These are phyloP conservation scores for Arvicanthis niloticus DNA, from an alignment of 2,113 vertebrate genomes.

Conservation along the genomic window DNA sequence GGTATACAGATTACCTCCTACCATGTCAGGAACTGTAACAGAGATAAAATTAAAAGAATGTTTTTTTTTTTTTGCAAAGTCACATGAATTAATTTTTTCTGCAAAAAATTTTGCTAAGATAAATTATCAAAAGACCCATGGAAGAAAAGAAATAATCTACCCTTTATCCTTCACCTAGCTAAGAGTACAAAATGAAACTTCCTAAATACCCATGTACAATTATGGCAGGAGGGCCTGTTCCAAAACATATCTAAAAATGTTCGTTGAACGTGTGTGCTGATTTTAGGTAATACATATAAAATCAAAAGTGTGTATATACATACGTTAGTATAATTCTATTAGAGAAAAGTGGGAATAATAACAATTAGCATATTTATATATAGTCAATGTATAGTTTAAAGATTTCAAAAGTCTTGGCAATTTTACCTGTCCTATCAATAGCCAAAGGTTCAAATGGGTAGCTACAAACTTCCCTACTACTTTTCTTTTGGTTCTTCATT, in stretches of 20 bases:
- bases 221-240: not conserved
- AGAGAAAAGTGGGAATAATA: not conserved
- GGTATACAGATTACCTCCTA: not conserved
- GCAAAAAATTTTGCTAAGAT: not conserved
- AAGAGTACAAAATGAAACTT: not conserved
- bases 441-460: not conserved
- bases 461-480: not conserved
- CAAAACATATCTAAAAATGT: not conserved
- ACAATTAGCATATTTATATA: not conserved
- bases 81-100: not conserved
- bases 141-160: not conserved
- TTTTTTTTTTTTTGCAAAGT: slow-evolving; percentile 53
- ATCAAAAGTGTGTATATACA: not conserved
- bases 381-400: slow-evolving; percentile 26
- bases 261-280: not conserved
- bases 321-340: slow-evolving; percentile 46
- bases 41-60: not conserved
- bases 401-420: not conserved
- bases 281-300: not conserved
- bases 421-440: slow-evolving; percentile 25
- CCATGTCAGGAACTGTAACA: not conserved
- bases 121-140: not conserved
- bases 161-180: not conserved
- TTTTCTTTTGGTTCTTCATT: not conserved
- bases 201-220: not conserved